Percentiles rank a stretch among this genome's conserved stretches.
These are phyloP conservation scores for Dicyrtomina minuta DNA, from an alignment of 2,888 invertebrate genomes.

Conservation along the genomic window DNA sequence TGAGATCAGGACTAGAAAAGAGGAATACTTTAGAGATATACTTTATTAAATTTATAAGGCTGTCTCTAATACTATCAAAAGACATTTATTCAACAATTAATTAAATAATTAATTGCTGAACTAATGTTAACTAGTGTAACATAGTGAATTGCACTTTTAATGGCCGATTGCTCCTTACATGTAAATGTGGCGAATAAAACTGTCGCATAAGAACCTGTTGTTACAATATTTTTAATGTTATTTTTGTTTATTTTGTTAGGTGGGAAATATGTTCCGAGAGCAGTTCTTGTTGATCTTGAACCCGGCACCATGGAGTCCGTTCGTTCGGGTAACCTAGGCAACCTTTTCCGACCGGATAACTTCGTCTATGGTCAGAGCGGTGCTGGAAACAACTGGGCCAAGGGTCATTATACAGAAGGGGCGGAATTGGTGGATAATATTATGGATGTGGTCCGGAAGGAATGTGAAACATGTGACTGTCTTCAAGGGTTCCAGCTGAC, in stretches of 20 bases:
- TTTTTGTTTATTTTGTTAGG: too few species aligned
- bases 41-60: too few species aligned
- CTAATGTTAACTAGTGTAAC: too few species aligned
- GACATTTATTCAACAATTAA: too few species aligned
- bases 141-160: too few species aligned
- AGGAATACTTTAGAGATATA: too few species aligned
- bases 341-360: constrained; percentile 69
- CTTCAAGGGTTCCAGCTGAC: constrained; percentile 60
- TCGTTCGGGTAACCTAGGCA: constrained; percentile 83
- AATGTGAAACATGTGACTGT: constrained; percentile 43
- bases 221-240: neutral
- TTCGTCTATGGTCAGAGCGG: constrained; percentile 66
- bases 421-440: constrained; percentile 59
- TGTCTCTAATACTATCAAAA: too few species aligned
- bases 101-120: too few species aligned
- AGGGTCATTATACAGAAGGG: constrained; percentile 66
- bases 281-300: constrained; percentile 90
- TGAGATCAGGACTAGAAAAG: too few species aligned
- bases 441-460: constrained; percentile 46
- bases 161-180: too few species aligned
- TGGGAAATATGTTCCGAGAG: constrained; percentile 93
- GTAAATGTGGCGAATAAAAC: too few species aligned
- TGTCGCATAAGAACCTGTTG: neutral
- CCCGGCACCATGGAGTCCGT: constrained; percentile 98
- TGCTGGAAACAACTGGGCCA: too few species aligned